Conservation (phyloP, 2,113 vertebrate genomes). For the Cyanoderma ruficeps region DNA sequence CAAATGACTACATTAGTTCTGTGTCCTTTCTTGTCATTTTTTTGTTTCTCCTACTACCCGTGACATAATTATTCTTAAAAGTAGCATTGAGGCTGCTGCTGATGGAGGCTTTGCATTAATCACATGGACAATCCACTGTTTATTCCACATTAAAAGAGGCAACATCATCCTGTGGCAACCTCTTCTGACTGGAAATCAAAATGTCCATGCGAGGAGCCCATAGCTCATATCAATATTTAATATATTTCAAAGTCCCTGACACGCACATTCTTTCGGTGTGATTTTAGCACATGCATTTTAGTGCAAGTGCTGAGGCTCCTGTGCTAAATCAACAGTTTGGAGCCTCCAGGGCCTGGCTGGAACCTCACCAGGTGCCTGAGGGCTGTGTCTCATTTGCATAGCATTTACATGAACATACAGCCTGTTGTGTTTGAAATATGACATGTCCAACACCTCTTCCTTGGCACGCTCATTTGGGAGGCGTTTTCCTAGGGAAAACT, state of each 20-base stretch:
- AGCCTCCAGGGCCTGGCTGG: not conserved
- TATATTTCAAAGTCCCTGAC: not conserved
- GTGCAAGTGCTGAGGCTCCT: not conserved
- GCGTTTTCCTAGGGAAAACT: not conserved
- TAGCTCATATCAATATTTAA: not conserved
- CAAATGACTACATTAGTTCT: not conserved
- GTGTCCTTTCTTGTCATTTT: not conserved
- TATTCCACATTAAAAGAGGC: not conserved
- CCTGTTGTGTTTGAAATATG: constrained; percentile 13
- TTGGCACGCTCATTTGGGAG: not conserved
- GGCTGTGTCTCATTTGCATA: constrained; percentile 22
- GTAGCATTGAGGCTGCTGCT: not conserved
- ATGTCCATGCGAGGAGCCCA: not conserved
- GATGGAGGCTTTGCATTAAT: not conserved
- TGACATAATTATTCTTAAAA: not conserved
- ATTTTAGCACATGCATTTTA: not conserved
- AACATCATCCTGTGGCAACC: not conserved
- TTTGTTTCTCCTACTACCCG: not conserved
- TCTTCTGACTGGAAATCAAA: not conserved
- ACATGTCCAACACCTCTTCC: not conserved
- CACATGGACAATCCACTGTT: not conserved
- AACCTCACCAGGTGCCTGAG: constrained; percentile 28
- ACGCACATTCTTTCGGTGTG: not conserved
- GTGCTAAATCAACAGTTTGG: constrained; percentile 17
- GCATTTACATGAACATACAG: constrained; percentile 15